Base-by-base conservation (phyloP, 2,113 vertebrate species). In the Lethenteron camtschaticum region DNA sequence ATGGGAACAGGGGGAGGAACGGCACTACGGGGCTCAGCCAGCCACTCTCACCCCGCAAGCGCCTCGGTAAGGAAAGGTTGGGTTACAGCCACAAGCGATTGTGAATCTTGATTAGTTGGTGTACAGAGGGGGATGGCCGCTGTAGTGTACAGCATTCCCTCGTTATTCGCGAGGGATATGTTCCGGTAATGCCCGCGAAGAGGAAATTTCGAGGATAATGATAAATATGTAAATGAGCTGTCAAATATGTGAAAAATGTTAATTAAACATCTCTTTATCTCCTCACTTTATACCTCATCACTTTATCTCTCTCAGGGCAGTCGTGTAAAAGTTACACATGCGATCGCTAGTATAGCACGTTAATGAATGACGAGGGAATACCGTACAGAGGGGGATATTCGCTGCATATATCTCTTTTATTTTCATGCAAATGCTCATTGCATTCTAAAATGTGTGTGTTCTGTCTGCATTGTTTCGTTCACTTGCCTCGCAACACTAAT, bases 21-120 rank as follows among this genome's bases (percentile, higher is more conserved):
- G 63, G 24, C n/a, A 10, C 63, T 11, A 66, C n/a, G 24, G 63
- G 8, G n/a, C 9, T 20, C n/a, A n/a, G 9, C n/a, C 76, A 86
- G 13, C 89, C 89, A 0, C 80, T 96, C 66, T 95, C 90, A 72
- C 90, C 92, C 24, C 76, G 86, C 2, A 95, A 97, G 70, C 90
- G 92, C 24, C 82, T 86, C 68, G 87, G 90, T 96, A 73, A 81
- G 80, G 3, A 55, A 10, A 6, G 55, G 11, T 12, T 57, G 9
- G 13, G 12, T 16, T 59, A 8, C n/a, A 69, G 58, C 55, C 12
- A 4, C 55, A 69, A 16, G 55, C 68, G 57, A 18, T 16, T 11
- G n/a, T 9, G 24, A 16, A 66, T 16, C n/a, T 9, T 9, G 9
- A 66, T 66, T n/a, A 66, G 24, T 66, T 66, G 3, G 8, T 18